Evolutionary conservation across 2,888 invertebrate species (phyloP).

Genomic region (Orthonychiurus folsomi): DNA sequence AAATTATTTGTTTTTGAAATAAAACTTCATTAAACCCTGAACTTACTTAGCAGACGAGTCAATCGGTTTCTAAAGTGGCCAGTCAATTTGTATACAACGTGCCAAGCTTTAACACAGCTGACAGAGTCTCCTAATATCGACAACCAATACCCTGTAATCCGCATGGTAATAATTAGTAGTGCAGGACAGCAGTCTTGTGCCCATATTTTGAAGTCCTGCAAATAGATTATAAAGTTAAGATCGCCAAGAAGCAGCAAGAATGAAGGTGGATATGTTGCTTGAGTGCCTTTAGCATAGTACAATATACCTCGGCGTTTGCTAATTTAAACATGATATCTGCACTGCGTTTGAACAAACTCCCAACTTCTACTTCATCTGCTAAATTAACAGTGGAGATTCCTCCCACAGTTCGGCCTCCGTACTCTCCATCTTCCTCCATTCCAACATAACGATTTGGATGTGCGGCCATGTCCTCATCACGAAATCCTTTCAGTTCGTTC

Average conservation of each 20-base stretch:
- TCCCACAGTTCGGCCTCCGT: background rate
- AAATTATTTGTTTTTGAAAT: too few relatives aligned
- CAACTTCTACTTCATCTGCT: background rate
- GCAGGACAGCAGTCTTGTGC: too few relatives aligned
- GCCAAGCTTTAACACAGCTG: background rate
- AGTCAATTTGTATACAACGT: background rate
- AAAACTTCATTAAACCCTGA: too few relatives aligned
- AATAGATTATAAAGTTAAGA: too few relatives aligned
- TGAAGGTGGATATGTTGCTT: too few relatives aligned
- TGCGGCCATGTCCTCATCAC: background rate
- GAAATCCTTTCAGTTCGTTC: background rate
- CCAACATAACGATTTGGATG: background rate
- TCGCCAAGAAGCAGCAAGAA: too few relatives aligned
- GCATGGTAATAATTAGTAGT: background rate
- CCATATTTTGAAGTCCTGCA: too few relatives aligned
- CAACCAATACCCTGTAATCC: background rate
- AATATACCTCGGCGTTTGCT: too few relatives aligned
- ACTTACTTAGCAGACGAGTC: too few relatives aligned
- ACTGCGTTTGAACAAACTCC: background rate
- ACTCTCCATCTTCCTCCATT: background rate
- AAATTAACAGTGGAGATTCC: background rate
- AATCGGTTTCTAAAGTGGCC: background rate
- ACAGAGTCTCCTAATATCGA: background rate
- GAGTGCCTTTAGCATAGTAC: too few relatives aligned
- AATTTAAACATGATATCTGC: background rate